Conservation (phyloP, 1,140 invertebrate species). For the Bombus difficillimus region DNA sequence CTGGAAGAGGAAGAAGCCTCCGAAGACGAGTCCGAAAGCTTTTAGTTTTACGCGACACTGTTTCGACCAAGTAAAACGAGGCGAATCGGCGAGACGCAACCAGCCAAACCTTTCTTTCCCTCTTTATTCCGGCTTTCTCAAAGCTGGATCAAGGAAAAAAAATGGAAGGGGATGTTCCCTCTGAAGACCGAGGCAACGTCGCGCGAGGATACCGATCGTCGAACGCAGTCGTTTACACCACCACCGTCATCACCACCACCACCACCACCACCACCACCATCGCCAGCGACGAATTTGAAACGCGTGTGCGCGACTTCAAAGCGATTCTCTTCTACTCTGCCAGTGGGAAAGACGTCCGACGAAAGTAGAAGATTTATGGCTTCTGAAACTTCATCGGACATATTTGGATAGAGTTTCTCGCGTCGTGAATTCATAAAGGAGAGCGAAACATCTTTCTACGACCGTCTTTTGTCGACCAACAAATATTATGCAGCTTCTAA, state of each 20-base stretch:
- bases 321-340: slow-evolving; percentile 34
- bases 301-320: slow-evolving; percentile 54
- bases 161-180: slow-evolving; percentile 21
- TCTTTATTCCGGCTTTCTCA: slow-evolving; percentile 29
- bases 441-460: not conserved
- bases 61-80: slow-evolving; percentile 26
- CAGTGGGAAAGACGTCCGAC: slow-evolving; percentile 17
- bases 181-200: slow-evolving; percentile 17
- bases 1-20: too few species aligned
- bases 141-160: slow-evolving; percentile 53
- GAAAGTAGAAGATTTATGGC: slow-evolving; percentile 50
- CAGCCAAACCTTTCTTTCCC: slow-evolving; percentile 19
- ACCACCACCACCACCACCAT: too few species aligned
- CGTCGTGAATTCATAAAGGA: not conserved
- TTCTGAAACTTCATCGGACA: slow-evolving; percentile 45
- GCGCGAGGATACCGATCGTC: slow-evolving; percentile 50
- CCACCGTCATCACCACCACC: too few species aligned
- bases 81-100: slow-evolving; percentile 29
- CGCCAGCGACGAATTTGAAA: slow-evolving; percentile 26
- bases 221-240: not conserved
- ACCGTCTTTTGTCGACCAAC: too few species aligned
- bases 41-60: slow-evolving; percentile 23
- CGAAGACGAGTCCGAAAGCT: too few species aligned
- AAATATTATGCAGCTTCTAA: not conserved
- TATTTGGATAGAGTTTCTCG: slow-evolving; percentile 9